Evolutionary conservation across 2,888 invertebrate species (phyloP).

Genomic region (Scaptomyza reducta): DNA sequence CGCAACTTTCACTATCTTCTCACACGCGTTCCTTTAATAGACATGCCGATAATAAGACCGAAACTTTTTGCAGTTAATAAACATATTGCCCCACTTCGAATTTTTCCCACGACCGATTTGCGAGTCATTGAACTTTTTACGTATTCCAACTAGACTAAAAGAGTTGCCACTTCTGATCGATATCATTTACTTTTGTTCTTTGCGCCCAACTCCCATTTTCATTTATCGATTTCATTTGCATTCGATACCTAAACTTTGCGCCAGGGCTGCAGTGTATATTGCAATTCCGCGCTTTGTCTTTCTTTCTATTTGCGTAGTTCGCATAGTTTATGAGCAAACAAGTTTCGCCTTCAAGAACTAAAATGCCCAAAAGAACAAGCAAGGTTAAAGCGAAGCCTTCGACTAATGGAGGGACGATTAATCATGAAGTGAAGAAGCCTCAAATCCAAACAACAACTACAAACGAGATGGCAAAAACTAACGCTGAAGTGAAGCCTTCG

Average conservation of each 20-base stretch:
- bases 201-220: neutral
- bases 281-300: neutral
- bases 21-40: slow-evolving; percentile 4
- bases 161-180: neutral
- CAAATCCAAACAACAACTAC: neutral
- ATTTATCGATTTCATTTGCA: neutral
- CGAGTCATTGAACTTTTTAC: neutral
- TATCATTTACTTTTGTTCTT: neutral
- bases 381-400: neutral
- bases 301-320: neutral
- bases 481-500: neutral
- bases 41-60: neutral
- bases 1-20: neutral
- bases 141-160: neutral
- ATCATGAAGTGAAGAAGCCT: too few relatives aligned
- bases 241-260: neutral
- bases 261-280: slow-evolving; percentile 8
- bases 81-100: neutral
- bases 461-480: neutral
- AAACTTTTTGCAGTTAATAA: neutral
- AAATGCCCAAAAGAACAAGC: neutral
- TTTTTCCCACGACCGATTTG: neutral
- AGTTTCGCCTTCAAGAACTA: too few relatives aligned
- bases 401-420: neutral
- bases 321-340: neutral